phyloP scores from a whole-genome alignment of 2,888 invertebrate species.

The Zaprionus bogoriensis region DNA sequence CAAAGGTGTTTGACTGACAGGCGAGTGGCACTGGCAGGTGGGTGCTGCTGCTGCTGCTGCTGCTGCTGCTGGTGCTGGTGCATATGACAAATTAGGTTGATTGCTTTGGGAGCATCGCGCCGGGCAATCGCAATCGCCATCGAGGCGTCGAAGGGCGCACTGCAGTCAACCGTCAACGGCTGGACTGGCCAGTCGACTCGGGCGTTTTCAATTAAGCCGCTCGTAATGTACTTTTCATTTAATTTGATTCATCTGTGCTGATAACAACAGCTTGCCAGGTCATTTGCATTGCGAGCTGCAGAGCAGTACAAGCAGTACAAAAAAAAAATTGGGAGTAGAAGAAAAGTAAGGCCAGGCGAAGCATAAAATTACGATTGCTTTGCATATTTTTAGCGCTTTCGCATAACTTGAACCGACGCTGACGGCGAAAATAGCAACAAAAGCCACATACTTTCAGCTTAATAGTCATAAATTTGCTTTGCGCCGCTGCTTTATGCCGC shows the following conservation, averaged over 20 bases:
- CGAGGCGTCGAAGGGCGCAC: slow-evolving; percentile 10
- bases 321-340: background rate
- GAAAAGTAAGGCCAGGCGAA: slow-evolving; percentile 22
- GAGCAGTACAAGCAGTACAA: background rate
- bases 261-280: slow-evolving; percentile 54
- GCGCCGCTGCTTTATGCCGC: slow-evolving; percentile 36
- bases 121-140: slow-evolving; percentile 20
- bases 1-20: slow-evolving; percentile 56
- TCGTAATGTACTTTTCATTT: slow-evolving; percentile 56
- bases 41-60: slow-evolving; percentile 37
- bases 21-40: background rate
- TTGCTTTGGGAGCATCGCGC: slow-evolving; percentile 62
- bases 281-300: slow-evolving; percentile 44
- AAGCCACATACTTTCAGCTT: slow-evolving; percentile 76
- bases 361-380: slow-evolving; percentile 73
- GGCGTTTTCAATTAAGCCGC: slow-evolving; percentile 61
- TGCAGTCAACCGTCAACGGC: background rate
- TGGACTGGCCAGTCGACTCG: background rate
- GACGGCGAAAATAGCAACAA: slow-evolving; percentile 62
- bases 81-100: slow-evolving; percentile 79
- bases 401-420: slow-evolving; percentile 61
- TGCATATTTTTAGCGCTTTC: slow-evolving; percentile 73
- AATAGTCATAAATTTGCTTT: slow-evolving; percentile 75
- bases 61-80: slow-evolving; percentile 33
- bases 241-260: slow-evolving; percentile 71